These are phyloP conservation scores for Drosophila guanche DNA, from an alignment of 1,140 invertebrate genomes.

Conservation along the genomic window DNA sequence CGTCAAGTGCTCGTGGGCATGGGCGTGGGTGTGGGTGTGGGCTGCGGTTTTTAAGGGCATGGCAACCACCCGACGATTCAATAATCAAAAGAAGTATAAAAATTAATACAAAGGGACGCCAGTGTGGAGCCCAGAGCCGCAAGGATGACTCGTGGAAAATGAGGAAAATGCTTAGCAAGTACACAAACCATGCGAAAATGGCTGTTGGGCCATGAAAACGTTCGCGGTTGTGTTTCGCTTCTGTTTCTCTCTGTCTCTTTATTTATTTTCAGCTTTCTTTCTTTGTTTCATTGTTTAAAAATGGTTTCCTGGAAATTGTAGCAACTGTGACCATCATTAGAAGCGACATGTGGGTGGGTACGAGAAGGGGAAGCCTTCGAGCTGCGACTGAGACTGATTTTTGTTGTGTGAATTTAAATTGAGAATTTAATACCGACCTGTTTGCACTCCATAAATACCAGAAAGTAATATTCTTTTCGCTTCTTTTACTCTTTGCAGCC, in stretches of 20 bases:
- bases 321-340: constrained; percentile 61
- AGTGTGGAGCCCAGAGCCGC: constrained; percentile 5
- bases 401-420: constrained; percentile 39
- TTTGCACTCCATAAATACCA: constrained; percentile 45
- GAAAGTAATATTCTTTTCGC: constrained; percentile 19
- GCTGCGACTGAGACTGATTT: neutral
- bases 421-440: constrained; percentile 32
- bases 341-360: constrained; percentile 49
- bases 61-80: constrained; percentile 48
- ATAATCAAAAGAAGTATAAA: constrained; percentile 72
- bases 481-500: constrained; percentile 2
- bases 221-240: constrained; percentile 35
- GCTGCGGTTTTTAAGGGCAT: neutral
- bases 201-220: constrained; percentile 41
- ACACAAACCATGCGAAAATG: constrained; percentile 37
- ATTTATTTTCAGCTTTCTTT: constrained; percentile 30
- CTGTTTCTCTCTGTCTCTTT: constrained; percentile 8
- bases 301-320: constrained; percentile 55
- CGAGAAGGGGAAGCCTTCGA: constrained; percentile 13
- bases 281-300: constrained; percentile 57
- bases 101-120: constrained; percentile 71
- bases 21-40: constrained; percentile 4
- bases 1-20: constrained; percentile 23
- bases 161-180: constrained; percentile 37
- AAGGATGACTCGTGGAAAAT: constrained; percentile 38